Evolutionary conservation across 2,797 vertebrate species (phyloP).

Genomic region (Tarsius wallacei): DNA sequence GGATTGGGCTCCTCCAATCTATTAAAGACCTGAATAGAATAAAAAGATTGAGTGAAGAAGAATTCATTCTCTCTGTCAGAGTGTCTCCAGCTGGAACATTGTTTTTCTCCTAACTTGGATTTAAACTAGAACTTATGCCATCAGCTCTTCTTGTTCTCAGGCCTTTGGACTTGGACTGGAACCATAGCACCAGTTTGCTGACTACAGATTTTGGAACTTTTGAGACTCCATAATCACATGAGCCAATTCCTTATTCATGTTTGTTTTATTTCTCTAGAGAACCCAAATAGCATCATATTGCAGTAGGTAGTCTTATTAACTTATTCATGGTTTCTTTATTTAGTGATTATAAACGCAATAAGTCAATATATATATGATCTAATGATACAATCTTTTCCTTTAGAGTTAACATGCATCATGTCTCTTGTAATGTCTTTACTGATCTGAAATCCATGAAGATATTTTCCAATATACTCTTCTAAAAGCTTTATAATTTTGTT

Average conservation of each 20-base stretch:
- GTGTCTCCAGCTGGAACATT: background rate
- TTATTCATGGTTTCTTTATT: background rate
- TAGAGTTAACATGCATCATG: background rate
- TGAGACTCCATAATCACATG: background rate
- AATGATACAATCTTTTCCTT: background rate
- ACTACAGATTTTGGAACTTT: background rate
- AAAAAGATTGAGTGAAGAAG: background rate
- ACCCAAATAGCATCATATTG: background rate
- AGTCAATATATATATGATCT: background rate
- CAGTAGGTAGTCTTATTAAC: background rate
- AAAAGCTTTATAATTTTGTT: background rate
- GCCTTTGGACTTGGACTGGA: background rate
- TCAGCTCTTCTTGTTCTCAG: background rate
- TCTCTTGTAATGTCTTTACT: background rate
- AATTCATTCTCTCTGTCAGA: background rate
- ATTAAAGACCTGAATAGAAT: background rate
- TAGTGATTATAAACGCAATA: background rate
- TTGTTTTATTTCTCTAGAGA: background rate
- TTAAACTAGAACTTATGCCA: background rate
- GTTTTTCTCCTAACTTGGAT: background rate
- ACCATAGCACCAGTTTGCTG: background rate
- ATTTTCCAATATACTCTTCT: background rate
- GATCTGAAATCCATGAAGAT: background rate
- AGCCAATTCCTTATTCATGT: background rate
- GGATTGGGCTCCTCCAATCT: background rate